A percentile compares a stretch with the other conserved stretches of the same genome.
Conservation (phyloP, 2,888 invertebrate species). For the Drosophila putrida region DNA sequence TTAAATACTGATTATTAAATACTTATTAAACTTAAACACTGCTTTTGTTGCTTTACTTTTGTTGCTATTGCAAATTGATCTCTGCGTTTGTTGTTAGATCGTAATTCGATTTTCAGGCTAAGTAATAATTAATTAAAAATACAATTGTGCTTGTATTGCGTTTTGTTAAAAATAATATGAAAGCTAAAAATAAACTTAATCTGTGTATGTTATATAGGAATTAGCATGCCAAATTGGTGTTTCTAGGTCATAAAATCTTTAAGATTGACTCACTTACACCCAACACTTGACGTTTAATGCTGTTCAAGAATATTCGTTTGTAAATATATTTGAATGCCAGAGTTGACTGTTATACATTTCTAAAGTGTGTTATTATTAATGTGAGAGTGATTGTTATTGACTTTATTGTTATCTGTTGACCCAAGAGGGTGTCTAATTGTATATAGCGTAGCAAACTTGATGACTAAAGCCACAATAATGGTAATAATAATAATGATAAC, state of each 20-base stretch:
- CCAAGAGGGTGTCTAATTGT: slow-evolving; percentile 51
- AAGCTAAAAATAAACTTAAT: neutral
- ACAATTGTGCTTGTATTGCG: neutral
- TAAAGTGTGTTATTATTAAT: slow-evolving; percentile 17
- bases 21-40: no score
- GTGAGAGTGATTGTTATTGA: slow-evolving; percentile 22
- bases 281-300: neutral
- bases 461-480: slow-evolving; percentile 25
- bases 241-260: neutral
- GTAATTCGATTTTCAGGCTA: neutral
- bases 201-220: neutral
- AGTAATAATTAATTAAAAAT: neutral
- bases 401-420: slow-evolving; percentile 14
- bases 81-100: neutral
- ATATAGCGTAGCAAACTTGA: slow-evolving; percentile 36
- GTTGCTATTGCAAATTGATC: no score
- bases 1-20: no score
- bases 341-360: neutral
- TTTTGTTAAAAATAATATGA: neutral
- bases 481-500: slow-evolving; percentile 10
- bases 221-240: neutral
- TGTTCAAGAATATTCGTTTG: neutral
- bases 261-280: neutral
- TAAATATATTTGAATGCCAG: neutral
- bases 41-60: no score